phyloP scores from a whole-genome alignment of 2,797 vertebrate genomes.

The Gymnothorax reevesii region DNA sequence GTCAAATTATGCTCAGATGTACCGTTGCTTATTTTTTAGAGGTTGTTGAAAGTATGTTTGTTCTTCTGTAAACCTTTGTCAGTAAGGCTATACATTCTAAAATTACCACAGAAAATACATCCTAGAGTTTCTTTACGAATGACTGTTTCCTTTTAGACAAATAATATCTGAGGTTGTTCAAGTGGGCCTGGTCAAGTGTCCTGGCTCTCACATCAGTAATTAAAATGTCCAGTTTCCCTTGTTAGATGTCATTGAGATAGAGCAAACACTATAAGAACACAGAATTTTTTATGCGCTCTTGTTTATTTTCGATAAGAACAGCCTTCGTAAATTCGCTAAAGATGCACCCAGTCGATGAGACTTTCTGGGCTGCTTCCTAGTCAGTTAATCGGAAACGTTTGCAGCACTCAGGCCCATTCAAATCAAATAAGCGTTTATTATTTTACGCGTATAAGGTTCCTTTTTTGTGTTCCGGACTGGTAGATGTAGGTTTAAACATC shows the following conservation, averaged over 20 bases:
- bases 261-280: slow-evolving; percentile 30
- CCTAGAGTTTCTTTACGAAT: slow-evolving; percentile 46
- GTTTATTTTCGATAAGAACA: not conserved
- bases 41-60: slow-evolving; percentile 2
- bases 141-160: slow-evolving; percentile 61
- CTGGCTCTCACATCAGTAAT: slow-evolving; percentile 46
- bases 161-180: slow-evolving; percentile 59
- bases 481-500: not conserved
- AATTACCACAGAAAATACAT: slow-evolving; percentile 57
- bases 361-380: not conserved
- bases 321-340: not conserved
- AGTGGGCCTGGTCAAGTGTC: slow-evolving; percentile 43
- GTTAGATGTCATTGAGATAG: slow-evolving; percentile 44
- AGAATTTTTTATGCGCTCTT: not conserved
- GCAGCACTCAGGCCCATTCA: not conserved
- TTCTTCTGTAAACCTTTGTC: not conserved
- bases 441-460: not conserved
- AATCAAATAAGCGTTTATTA: not conserved
- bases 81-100: not conserved
- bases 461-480: not conserved
- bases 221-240: slow-evolving; percentile 38
- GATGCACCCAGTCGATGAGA: not conserved
- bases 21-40: not conserved
- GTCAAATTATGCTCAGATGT: not conserved
- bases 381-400: not conserved